Evolutionary conservation across 2,113 vertebrate genomes (phyloP), one percentile per base, ranked within the genome.

Genomic region (Etheostoma cragini): DNA sequence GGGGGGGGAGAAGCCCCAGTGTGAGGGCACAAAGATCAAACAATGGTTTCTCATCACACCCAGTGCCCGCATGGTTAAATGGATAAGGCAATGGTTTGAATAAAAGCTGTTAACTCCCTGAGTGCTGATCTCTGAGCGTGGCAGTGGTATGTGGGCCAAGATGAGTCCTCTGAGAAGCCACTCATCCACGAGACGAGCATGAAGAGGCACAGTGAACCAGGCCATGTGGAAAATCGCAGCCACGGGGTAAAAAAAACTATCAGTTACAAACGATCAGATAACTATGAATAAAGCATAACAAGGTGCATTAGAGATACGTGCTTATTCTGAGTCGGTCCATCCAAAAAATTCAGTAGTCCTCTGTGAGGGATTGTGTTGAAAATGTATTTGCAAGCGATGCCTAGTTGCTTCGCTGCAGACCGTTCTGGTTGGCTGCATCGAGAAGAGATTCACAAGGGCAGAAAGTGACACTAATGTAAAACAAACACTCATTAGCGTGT

Each of bases 401-500:
- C 24, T 42, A n/a, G 38, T 22, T 33, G 72, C 80, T 57, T 77
- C 33, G 24, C 72, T 63, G 73, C 57, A 47, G 72, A 69, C 57
- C 4, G 24, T 91, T 88, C 83, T 72, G 91, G 66, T 78, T 62
- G 85, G 84, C 82, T 84, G 91, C 90, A 77, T 91, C 3, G 5
- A 15, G 68, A 72, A 50, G 83, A 77, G 66, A 80, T 57, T 74
- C 89, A 92, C 64, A 8, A 54, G 87, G 83, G 89, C 90, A 90
- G 88, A 87, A 88, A 94, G 88, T 91, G 92, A 93, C 90, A 92
- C 92, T 94, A 92, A 94, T 92, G 91, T 84, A 90, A 94, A 92
- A 93, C 88, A 89, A 94, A 94, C 92, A 90, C 80, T 91, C 69
- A 83, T 89, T 93, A 91, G 68, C 62, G 67, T 85, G 92, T 91